A percentile compares a stretch with the other conserved stretches of the same genome.
phyloP scores from a whole-genome alignment of 2,888 invertebrate species.

The Eupithecia centaureata region DNA sequence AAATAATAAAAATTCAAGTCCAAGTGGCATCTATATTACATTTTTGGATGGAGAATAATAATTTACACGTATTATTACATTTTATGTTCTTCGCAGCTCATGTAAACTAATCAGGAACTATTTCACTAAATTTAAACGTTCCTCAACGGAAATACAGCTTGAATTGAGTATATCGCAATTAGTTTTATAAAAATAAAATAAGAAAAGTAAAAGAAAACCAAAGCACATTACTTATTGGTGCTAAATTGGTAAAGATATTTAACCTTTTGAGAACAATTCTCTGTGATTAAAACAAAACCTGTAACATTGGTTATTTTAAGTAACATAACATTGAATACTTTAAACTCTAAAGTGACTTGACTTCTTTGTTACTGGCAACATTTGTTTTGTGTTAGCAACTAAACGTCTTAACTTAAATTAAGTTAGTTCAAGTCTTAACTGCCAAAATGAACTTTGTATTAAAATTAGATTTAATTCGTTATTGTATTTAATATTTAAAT shows the following conservation, averaged over 20 bases:
- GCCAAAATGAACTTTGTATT: slow-evolving; percentile 49
- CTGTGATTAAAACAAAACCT: slow-evolving; percentile 13
- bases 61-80: not conserved
- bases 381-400: no score
- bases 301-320: not conserved
- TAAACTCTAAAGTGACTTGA: no score
- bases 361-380: no score
- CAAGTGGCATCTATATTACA: not conserved
- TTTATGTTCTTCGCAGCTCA: not conserved
- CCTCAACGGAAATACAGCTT: not conserved
- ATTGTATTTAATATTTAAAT: slow-evolving; percentile 49
- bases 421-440: slow-evolving; percentile 40
- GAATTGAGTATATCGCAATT: not conserved
- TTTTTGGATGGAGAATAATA: not conserved
- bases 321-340: not conserved
- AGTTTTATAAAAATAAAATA: not conserved
- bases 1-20: not conserved
- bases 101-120: not conserved
- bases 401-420: slow-evolving; percentile 12
- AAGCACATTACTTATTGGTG: slow-evolving; percentile 49
- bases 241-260: slow-evolving; percentile 40
- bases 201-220: no score
- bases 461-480: slow-evolving; percentile 46
- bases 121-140: not conserved
- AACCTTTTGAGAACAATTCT: slow-evolving; percentile 58